phyloP scores from a whole-genome alignment of 2,113 vertebrate species.

The Xiphophorus hellerii region DNA sequence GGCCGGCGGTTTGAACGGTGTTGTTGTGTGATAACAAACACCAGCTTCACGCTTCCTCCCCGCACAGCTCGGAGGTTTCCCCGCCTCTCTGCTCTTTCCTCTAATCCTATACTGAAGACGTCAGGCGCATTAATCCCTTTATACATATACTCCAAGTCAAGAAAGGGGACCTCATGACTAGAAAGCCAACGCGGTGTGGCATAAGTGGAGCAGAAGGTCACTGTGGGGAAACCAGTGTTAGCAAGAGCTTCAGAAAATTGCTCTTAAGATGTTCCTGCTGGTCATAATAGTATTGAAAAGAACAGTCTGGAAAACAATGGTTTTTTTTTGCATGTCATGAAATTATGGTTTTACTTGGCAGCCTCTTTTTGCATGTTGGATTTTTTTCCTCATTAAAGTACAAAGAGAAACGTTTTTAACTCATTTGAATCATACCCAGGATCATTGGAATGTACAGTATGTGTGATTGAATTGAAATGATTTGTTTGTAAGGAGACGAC shows the following conservation, averaged over 20 bases:
- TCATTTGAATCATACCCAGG: no score
- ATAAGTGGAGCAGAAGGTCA: conserved; percentile 23
- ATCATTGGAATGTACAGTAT: no score
- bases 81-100: conserved; percentile 19
- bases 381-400: not conserved
- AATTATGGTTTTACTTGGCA: not conserved
- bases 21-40: conserved; percentile 28
- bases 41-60: conserved; percentile 20
- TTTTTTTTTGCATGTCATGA: not conserved
- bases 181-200: conserved; percentile 13
- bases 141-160: conserved; percentile 14
- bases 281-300: not conserved
- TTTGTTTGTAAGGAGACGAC: no score
- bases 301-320: not conserved
- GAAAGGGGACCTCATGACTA: conserved; percentile 3
- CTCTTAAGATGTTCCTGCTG: not conserved
- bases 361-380: not conserved
- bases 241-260: not conserved
- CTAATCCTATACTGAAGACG: conserved; percentile 47
- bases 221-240: not conserved
- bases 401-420: not conserved
- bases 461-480: no score
- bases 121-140: conserved; percentile 40
- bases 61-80: conserved; percentile 28
- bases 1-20: conserved; percentile 42